These are phyloP conservation scores for Haliclona indistincta DNA, from an alignment of 37 sponge, comb jelly and placozoan species.

Conservation along the genomic window DNA sequence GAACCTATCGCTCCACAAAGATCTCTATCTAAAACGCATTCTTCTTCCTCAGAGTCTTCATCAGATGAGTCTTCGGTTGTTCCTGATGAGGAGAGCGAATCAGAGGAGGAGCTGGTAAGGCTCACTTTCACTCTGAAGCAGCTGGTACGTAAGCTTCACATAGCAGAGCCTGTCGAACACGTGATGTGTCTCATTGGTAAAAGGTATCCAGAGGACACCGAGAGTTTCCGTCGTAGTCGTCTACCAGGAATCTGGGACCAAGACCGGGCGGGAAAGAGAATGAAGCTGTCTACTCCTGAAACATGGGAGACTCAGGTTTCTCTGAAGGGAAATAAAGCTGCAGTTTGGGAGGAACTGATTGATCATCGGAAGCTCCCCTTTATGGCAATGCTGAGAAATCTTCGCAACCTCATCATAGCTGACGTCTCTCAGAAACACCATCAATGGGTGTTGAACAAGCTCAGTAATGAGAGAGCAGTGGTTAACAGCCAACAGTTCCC, in stretches of 20 bases:
- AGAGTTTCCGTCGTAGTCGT: conserved; percentile 80
- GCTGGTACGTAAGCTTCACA: conserved; percentile 97
- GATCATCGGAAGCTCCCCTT: conserved; percentile 95
- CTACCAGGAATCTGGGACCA: conserved; percentile 96
- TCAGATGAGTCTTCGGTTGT: conserved; percentile 1
- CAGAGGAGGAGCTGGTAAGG: conserved; percentile 74
- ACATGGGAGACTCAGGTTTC: conserved; percentile 99
- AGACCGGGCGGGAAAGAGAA: conserved; percentile 92
- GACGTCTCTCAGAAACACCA: conserved; percentile 80
- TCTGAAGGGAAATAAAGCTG: conserved; percentile 88
- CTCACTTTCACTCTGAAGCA: conserved; percentile 97
- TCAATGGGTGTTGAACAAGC: conserved; percentile 82
- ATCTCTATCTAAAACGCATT: not conserved
- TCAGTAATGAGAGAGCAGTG: conserved; percentile 90
- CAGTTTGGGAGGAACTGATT: conserved; percentile 92
- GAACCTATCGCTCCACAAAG: conserved; percentile 9
- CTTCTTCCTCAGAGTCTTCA: conserved; percentile 9
- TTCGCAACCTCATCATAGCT: conserved; percentile 92
- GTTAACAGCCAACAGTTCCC: conserved; percentile 96
- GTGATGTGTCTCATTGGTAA: conserved; percentile 97
- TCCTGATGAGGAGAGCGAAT: conserved; percentile 52
- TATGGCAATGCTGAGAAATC: conserved; percentile 98
- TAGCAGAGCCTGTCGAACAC: conserved; percentile 86
- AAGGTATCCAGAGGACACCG: conserved; percentile 90
- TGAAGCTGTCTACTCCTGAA: conserved; percentile 95